Base-by-base conservation (phyloP, 2,113 vertebrate species). In the Bagarius yarrelli region DNA sequence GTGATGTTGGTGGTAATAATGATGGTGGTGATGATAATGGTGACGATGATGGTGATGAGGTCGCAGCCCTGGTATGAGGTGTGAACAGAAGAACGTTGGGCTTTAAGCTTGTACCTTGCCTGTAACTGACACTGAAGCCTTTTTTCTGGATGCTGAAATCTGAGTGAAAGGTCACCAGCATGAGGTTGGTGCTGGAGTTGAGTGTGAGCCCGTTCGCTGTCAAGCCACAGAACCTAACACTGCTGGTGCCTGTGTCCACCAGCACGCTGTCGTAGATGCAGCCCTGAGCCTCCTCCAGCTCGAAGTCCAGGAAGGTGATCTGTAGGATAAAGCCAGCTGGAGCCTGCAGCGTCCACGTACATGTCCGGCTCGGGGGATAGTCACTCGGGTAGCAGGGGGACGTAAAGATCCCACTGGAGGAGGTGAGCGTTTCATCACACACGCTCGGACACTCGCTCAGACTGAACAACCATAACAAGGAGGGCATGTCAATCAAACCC, bases 131-230 rank as follows among this genome's bases (percentile, higher is more conserved):
- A 90, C 88, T 95, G 94, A 99, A 99, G 69, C 98, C 98, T 89
- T 87, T 96, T 91, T 97, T 99, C 92, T 97, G 96, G 84, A 99
- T 93, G 84, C 96, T 99, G 90, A 99, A 99, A 92, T 99, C 98
- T 0, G 96, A 97, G 87, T 87, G 91, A 89, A 99, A 98, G 52
- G 90, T 90, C 88, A 99, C 91, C 55, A 93, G 92, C 96, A 99
- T 97, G 87, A 95, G 88, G 91, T 95, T 96, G 72, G 92, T 94
- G 0, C 94, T 96, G 19, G 98, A 99, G 92, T 98, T 99, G 79
- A 97, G 95, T 1, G 93, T 95, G 84, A 98, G 93, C 84, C 97
- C 95, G 86, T 93, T 94, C 84, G 97, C 95, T 78, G 98, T 99
- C 76, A 94, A 91, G 64, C 97, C 98, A 74, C 98, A 99, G 83